Conservation (phyloP, 2,888 invertebrate genomes). For the Molorchus minor region DNA sequence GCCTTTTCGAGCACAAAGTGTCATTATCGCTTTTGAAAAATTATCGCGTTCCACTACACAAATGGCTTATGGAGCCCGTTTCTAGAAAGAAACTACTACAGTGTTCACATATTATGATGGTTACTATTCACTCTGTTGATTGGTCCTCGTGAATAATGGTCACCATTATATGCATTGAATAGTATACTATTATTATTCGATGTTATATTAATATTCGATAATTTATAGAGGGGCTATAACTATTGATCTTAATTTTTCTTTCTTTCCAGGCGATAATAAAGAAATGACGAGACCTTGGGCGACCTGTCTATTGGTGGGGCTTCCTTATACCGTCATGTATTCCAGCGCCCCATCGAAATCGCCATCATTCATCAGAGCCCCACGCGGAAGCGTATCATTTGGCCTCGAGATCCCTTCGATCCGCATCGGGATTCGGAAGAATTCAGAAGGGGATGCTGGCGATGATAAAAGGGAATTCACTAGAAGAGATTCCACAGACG, state of each 20-base stretch:
- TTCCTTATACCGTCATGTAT: conserved; percentile 55
- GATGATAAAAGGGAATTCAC: conserved; percentile 59
- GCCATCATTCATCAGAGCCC: conserved; percentile 57
- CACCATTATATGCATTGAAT: too few species aligned
- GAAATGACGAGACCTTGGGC: conserved; percentile 55
- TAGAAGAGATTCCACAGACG: conserved; percentile 65
- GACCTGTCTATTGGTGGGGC: conserved; percentile 54
- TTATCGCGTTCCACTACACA: too few species aligned
- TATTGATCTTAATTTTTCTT: neutral
- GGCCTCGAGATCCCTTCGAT: conserved; percentile 61
- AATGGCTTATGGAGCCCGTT: too few species aligned
- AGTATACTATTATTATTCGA: too few species aligned
- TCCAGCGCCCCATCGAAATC: conserved; percentile 57
- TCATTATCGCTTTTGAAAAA: too few species aligned
- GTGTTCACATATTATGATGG: too few species aligned
- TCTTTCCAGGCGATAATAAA: conserved; percentile 32
- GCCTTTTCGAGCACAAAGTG: too few species aligned
- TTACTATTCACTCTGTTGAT: too few species aligned
- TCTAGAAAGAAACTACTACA: too few species aligned
- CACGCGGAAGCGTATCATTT: conserved; percentile 60
- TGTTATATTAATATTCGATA: too few species aligned
- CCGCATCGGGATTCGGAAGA: conserved; percentile 59
- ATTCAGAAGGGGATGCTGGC: conserved; percentile 56
- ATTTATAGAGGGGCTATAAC: too few species aligned
- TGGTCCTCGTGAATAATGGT: too few species aligned